Percentiles rank a stretch among this genome's conserved stretches.
Conservation (phyloP, 2,113 vertebrate genomes). For the Grantiella picta region DNA sequence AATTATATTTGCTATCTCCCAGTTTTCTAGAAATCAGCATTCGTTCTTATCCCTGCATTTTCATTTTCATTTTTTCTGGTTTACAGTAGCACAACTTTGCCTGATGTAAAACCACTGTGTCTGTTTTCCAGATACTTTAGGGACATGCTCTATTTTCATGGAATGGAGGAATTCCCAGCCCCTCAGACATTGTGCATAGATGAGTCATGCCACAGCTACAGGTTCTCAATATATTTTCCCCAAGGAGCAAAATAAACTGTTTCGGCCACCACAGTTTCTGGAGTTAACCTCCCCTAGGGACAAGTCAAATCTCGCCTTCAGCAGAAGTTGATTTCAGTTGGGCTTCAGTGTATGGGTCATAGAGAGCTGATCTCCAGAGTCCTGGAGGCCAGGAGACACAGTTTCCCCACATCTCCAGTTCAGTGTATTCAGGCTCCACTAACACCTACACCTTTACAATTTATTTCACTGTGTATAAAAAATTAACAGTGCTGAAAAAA, state of each 20-base stretch:
- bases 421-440: neutral
- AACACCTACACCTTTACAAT: neutral
- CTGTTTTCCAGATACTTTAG: neutral
- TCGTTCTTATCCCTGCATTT: neutral
- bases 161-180: neutral
- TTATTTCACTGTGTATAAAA: neutral
- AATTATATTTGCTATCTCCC: neutral
- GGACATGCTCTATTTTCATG: neutral
- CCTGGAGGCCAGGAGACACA: neutral
- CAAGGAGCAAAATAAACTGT: neutral
- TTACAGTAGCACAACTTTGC: neutral
- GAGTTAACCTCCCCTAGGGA: neutral
- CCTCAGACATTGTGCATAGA: neutral
- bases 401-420: neutral
- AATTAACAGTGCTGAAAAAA: neutral
- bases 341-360: neutral
- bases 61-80: neutral
- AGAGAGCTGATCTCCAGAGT: neutral
- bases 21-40: neutral
- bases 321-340: neutral
- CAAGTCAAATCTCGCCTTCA: neutral
- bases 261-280: neutral
- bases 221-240: neutral
- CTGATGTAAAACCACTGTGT: neutral
- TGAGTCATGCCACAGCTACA: neutral